Percentiles rank a stretch among this genome's conserved stretches.
Conservation (phyloP, 2,888 invertebrate genomes). For the Hololepta plana region DNA sequence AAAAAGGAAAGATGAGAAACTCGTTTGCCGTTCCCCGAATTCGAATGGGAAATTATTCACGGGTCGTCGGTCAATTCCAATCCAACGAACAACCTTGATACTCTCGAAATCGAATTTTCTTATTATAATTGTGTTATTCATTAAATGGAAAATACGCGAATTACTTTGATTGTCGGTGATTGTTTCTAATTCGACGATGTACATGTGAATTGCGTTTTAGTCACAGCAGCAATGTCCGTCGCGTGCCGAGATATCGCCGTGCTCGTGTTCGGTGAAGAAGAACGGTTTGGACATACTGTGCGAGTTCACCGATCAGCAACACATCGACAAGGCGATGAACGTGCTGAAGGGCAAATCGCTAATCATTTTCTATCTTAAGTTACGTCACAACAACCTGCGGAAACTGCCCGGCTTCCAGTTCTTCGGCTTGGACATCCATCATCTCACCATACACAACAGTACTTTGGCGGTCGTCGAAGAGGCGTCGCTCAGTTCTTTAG, state of each 20-base stretch:
- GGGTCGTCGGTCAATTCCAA: too few relatives aligned
- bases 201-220: conserved; percentile 19
- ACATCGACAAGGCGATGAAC: conserved; percentile 66
- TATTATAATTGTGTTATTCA: too few relatives aligned
- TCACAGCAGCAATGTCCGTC: conserved; percentile 54
- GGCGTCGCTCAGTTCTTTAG: conserved; percentile 71
- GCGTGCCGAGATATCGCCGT: conserved; percentile 56
- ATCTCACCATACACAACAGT: conserved; percentile 76
- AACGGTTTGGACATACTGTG: conserved; percentile 77
- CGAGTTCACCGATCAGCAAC: conserved; percentile 66
- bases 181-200: too few relatives aligned
- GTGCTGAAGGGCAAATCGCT: conserved; percentile 61
- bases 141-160: too few relatives aligned
- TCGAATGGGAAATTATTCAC: too few relatives aligned
- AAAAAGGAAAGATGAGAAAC: too few relatives aligned
- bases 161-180: too few relatives aligned
- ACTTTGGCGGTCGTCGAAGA: conserved; percentile 76
- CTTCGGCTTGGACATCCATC: conserved; percentile 71
- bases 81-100: too few relatives aligned
- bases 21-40: too few relatives aligned
- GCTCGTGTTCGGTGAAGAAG: conserved; percentile 71
- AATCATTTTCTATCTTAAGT: conserved; percentile 73
- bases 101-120: too few relatives aligned
- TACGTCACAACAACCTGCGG: conserved; percentile 70
- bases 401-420: conserved; percentile 76